Evolutionary conservation across 2,113 vertebrate species (phyloP), one percentile per base, ranked within the genome.

Genomic region (Puntigrus tetrazona): DNA sequence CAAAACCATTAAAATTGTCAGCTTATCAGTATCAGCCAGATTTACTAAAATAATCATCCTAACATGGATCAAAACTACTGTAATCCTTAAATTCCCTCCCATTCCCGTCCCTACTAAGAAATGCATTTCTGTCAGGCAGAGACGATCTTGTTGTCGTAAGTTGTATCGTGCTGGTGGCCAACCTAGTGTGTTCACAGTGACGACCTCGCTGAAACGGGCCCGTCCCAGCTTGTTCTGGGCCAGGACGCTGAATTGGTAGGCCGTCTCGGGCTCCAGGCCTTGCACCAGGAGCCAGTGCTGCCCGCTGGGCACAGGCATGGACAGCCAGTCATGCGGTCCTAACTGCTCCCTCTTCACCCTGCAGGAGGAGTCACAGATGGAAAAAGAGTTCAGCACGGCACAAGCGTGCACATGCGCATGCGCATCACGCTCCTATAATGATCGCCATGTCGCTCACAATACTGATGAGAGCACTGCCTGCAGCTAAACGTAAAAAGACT

Each of bases 131-230:
- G 7, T 65, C 50, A 20, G 38, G 34, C 14, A 16, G 52, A 47
- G 55, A 63, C 16, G 10, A 34, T 69, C n/a, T 5, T 69, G 41
- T 81, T 34, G 7, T 25, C 25, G 31, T 22, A 38, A 65, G 7
- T 38, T 36, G 7, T 13, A 20, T 83, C 20, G 2, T 16, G 22
- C 22, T 31, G 73, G 29, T 4, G 16, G 84, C 96, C 92, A 81
- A 99, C 97, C 97, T 97, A 98, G 94, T 94, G 98, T 99, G 94
- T 96, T 98, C 95, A 98, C 96, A 96, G 97, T 99, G 97, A 99
- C 96, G 95, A 99, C 97, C 93, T 98, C 96, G 92, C 98, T 99
- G 96, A 99, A n/a, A 99, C 92, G 97, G 96, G 90, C 97, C 98
- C 77, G 96, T 98, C 65, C 98, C 91, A 99, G 95, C 92, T 97